phyloP scores from a whole-genome alignment of 2,888 invertebrate genomes.

The Dendrolimus houi region DNA sequence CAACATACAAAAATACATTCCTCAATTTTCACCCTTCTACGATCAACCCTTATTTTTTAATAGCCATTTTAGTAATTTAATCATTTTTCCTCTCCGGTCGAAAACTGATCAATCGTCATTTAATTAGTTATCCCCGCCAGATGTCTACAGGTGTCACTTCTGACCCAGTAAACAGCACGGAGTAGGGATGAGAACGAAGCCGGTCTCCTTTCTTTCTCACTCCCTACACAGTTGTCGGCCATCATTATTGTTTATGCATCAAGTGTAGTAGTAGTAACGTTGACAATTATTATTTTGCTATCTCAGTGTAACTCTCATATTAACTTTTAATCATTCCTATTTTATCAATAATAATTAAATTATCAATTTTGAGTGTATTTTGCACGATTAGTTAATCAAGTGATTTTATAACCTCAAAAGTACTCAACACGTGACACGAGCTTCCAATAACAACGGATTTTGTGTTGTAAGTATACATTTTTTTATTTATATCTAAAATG shows the following conservation, averaged over 20 bases:
- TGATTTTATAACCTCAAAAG: conserved; percentile 10
- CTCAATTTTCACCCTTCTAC: too few species aligned
- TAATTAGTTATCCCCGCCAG: too few species aligned
- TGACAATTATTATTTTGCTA: conserved; percentile 5
- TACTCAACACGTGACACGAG: conserved; percentile 12
- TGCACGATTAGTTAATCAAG: conserved; percentile 10
- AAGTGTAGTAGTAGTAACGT: conserved; percentile 3
- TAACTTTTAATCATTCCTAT: background rate
- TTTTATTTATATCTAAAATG: conserved; percentile 5
- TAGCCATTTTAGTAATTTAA: too few species aligned
- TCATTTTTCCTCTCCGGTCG: too few species aligned
- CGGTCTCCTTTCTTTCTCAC: too few species aligned
- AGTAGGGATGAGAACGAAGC: too few species aligned
- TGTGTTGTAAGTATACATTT: conserved; percentile 11
- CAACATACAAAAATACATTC: too few species aligned
- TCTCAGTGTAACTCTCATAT: background rate
- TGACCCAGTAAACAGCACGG: too few species aligned
- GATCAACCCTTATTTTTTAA: too few species aligned
- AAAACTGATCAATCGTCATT: too few species aligned
- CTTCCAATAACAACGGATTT: conserved; percentile 8
- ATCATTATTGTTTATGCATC: conserved; percentile 9
- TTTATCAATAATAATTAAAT: background rate
- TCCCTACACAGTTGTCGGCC: conserved; percentile 9
- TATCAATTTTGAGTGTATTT: conserved; percentile 5
- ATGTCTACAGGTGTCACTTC: too few species aligned